phyloP scores from a whole-genome alignment of 2,797 vertebrate genomes.

The Heteromormyrus szaboi region DNA sequence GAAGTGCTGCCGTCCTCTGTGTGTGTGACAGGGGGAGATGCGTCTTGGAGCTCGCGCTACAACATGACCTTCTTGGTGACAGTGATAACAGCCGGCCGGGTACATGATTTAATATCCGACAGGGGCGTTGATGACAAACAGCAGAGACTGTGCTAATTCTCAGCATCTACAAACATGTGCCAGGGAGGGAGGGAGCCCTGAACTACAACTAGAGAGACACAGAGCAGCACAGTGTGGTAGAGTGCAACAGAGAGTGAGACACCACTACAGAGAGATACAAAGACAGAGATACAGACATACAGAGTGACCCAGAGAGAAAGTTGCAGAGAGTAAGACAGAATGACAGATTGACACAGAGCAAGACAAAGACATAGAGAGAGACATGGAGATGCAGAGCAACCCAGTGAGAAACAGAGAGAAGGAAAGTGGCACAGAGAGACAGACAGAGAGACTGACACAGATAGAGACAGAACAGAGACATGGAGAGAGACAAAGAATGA shows the following conservation, averaged over 20 bases:
- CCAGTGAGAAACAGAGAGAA: not conserved
- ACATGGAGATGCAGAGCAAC: too few species aligned
- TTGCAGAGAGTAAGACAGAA: not conserved
- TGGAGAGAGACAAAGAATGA: not conserved
- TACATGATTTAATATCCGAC: not conserved
- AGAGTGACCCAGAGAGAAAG: not conserved
- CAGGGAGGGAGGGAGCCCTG: not conserved
- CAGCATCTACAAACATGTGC: not conserved
- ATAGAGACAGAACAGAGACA: not conserved
- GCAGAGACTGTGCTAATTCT: not conserved
- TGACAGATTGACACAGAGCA: not conserved
- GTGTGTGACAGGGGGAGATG: not conserved
- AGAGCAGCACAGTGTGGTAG: not conserved
- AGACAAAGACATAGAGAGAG: not conserved
- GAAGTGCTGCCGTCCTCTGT: constrained; percentile 78
- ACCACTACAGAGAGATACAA: not conserved
- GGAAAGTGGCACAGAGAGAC: not conserved
- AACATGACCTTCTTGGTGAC: not conserved
- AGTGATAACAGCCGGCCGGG: not conserved
- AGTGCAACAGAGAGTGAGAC: not conserved
- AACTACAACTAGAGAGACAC: not conserved
- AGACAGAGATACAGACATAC: not conserved
- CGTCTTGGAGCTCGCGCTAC: not conserved
- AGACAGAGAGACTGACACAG: not conserved
- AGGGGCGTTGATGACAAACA: not conserved